Base-by-base conservation (phyloP, 64 coral and sea anemone species). In the Montipora sp. region DNA sequence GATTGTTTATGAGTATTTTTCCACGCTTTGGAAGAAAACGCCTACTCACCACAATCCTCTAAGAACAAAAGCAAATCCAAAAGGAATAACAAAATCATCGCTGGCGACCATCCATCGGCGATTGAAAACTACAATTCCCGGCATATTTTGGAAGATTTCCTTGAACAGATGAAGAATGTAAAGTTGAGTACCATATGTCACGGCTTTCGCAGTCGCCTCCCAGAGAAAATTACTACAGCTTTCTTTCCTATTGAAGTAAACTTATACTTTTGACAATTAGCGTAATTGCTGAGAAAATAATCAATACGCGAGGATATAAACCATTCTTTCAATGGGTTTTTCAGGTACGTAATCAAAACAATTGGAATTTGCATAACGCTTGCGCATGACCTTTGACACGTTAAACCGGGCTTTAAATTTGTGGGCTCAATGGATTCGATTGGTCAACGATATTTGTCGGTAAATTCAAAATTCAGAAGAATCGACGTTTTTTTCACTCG, bases 11-110 rank as follows among this genome's bases (percentile, higher is more conserved):
- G 14, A 7, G 21, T 0, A 11, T 7, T 23, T 71, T 71, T n/a
- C 19, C 68, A 71, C 19, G 18, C 63, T 12, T 13, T 14, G 12
- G 18, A 18, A 67, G 58, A 19, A 78, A 77, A 78, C 23, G 47
- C 51, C 66, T 44, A 80, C 98, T 93, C 83, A 99, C 98, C 98
- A 99, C 83, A 99, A 87, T 92, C 88, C 94, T 77, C 98, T 92
- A 0, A 99, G 50, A 14, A 96, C 94, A 75, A 99, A 94, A 27
- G 94, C 98, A 78, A 96, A 96, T 65, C 94, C 95, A 86, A 99
- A 99, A 7, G 98, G 98, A 78, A 99, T 99, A 48, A 99, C 98
- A 23, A 99, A 99, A 79, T 99, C 98, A 92, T 99, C 98, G 45
- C 98, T 99, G 9, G 94, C 98, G 14, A 96, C 98, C 84, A 99